Base-by-base conservation (phyloP, 2,888 invertebrate genomes). In the Dryomyza anilis region DNA sequence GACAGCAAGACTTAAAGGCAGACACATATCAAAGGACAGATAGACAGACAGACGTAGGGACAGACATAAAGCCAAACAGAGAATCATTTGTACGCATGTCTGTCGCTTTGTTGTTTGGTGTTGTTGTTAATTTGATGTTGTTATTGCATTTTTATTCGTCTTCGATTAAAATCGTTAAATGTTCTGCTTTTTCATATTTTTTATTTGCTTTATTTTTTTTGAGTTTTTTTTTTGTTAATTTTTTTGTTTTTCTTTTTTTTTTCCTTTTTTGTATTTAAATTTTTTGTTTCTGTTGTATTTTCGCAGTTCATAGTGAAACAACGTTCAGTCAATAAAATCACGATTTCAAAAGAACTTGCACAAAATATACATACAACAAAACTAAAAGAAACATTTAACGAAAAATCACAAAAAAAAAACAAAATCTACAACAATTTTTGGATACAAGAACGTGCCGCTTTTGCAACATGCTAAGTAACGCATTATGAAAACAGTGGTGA, bases 121-220 rank as follows among this genome's bases (percentile, higher is more conserved):
- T 30, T 33, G n/a, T 33, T 45, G 19, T 23, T 30, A 10, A 29
- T 59, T 30, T 33, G 7, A n/a, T 59, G 19, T 30, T 12, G 46
- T 61, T 61, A 5, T 19, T 43, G 52, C 8, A 6, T 16, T 58
- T 25, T 27, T 23, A 7, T 43, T 59, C 30, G 36, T 27, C 19
- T 33, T 61, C 10, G 52, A 46, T 59, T 59, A 30, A 59, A 59
- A 59, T 46, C 33, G 58, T 46, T 59, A 29, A 23, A 59, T 52
- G 23, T 52, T 6, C 16, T 52, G 50, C 1, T 52, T n/a, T n/a
- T n/a, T n/a, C n/a, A n/a, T n/a, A n/a, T n/a, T n/a, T n/a, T n/a
- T n/a, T n/a, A n/a, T n/a, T n/a, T n/a, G n/a, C n/a, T n/a, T n/a
- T n/a, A n/a, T n/a, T n/a, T n/a, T n/a, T n/a, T 39, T 39, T 39